A percentile compares a stretch with the other conserved stretches of the same genome.
Conservation (phyloP, 2,888 invertebrate species). For the Habroteleia sp. region DNA sequence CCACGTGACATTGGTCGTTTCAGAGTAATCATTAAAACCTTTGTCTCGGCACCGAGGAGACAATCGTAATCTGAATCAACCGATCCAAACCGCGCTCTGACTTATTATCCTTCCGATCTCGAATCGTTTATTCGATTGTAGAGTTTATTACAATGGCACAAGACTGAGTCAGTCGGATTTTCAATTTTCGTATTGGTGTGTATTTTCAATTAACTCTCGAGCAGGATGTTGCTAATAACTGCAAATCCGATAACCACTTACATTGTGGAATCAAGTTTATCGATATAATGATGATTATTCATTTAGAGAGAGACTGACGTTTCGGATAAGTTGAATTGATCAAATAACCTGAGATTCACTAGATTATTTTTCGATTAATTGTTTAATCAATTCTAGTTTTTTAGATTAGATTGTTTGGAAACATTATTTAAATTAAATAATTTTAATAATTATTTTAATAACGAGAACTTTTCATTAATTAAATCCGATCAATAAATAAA, state of each 20-base stretch:
- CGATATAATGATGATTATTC: conserved; percentile 45
- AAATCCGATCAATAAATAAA: too few species aligned
- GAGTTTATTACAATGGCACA: conserved; percentile 41
- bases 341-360: conserved; percentile 16
- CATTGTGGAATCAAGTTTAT: conserved; percentile 46
- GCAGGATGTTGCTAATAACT: conserved; percentile 45
- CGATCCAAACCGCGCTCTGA: neutral
- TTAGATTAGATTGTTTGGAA: too few species aligned
- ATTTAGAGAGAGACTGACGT: conserved; percentile 11
- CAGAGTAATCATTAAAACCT: conserved; percentile 11
- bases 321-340: conserved; percentile 30
- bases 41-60: conserved; percentile 7
- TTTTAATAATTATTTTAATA: too few species aligned
- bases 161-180: conserved; percentile 32
- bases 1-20: neutral
- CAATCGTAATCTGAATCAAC: conserved; percentile 17
- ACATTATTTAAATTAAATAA: too few species aligned
- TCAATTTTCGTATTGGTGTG: conserved; percentile 26
- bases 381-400: too few species aligned
- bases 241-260: conserved; percentile 47
- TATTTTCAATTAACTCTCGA: conserved; percentile 46
- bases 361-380: conserved; percentile 4
- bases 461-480: too few species aligned
- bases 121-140: conserved; percentile 25
- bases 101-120: conserved; percentile 16